These are phyloP conservation scores for Phasianus colchicus DNA, from an alignment of 2,113 vertebrate species.

Conservation along the genomic window DNA sequence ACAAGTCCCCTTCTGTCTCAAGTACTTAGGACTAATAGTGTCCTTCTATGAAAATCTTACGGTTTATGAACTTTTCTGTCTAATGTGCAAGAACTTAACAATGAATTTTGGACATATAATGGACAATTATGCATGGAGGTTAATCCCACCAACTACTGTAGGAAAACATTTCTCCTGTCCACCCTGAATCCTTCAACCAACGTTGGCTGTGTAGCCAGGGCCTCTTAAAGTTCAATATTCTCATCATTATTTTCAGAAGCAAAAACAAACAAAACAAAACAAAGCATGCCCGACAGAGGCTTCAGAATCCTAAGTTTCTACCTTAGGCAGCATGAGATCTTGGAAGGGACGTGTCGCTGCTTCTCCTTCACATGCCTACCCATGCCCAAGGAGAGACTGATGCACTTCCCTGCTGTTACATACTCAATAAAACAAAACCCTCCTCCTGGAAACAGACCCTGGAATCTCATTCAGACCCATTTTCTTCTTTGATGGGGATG, in stretches of 20 bases:
- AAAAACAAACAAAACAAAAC: slow-evolving; percentile 4
- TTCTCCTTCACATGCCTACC: slow-evolving; percentile 9
- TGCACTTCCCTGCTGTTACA: slow-evolving; percentile 23
- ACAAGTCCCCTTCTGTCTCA: slow-evolving; percentile 39
- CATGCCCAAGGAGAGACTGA: slow-evolving; percentile 23
- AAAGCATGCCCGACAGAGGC: neutral
- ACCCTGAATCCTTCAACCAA: neutral
- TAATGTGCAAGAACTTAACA: slow-evolving; percentile 45
- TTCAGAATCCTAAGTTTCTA: neutral
- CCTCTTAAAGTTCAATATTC: slow-evolving; percentile 17
- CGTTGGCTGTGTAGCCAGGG: neutral
- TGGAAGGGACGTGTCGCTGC: neutral
- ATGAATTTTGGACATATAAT: slow-evolving; percentile 51
- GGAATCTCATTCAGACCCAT: slow-evolving; percentile 50
- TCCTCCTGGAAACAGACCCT: slow-evolving; percentile 48
- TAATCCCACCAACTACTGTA: slow-evolving; percentile 39
- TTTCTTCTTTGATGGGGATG: slow-evolving; percentile 45
- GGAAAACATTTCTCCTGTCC: slow-evolving; percentile 13
- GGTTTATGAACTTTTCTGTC: slow-evolving; percentile 43
- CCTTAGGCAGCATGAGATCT: neutral
- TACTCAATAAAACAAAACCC: slow-evolving; percentile 43
- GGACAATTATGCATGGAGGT: slow-evolving; percentile 57
- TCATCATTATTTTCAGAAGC: neutral
- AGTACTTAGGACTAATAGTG: slow-evolving; percentile 26
- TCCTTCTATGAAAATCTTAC: slow-evolving; percentile 32